Evolutionary conservation across 2,888 invertebrate genomes (phyloP), one percentile per base, ranked within the genome.

Genomic region (Cerastis leucographa): DNA sequence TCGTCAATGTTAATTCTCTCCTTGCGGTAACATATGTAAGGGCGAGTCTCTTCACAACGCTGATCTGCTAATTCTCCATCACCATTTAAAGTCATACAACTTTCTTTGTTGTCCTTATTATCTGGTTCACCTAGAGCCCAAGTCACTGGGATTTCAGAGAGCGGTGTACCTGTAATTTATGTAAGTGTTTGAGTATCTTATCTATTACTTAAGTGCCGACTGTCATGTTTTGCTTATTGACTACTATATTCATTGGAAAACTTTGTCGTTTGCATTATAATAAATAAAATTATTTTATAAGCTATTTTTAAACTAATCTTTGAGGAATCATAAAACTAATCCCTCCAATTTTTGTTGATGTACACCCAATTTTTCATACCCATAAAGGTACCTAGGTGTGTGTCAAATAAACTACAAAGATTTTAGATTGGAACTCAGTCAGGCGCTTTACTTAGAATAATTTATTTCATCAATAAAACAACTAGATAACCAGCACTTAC

Each of bases 71-170:
- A 29, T 22, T 78, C 56, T 40, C 76, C 88, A 70, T 84, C 25
- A 59, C 44, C 12, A 78, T 83, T 69, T 8, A 88, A 80, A 8
- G 76, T 76, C 49, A 88, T 78, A 46, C 89, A 89, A 19, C 77
- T 82, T 78, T 89, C 88, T 0, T 79, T 71, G 35, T 86, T 84
- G 0, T 64, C n/a, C 1, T 25, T 67, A 61, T 87, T 88, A 25
- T 87, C 62, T 0, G 88, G 88, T 25, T 89, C 84, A 19, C 71
- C 68, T 5, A 61, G 25, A 3, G 76, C 73, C 89, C 89, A 89
- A 4, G 25, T 51, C 14, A 83, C 51, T 4, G 82, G 59, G 11
- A 88, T 51, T 42, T 80, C 70, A 0, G 62, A 35, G 0, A 88
- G 68, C 4, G 86, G 86, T 35, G 78, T 71, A 35, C 88, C 88